Evolutionary conservation across 2,113 vertebrate genomes (phyloP).

Genomic region (Cacatua alba): DNA sequence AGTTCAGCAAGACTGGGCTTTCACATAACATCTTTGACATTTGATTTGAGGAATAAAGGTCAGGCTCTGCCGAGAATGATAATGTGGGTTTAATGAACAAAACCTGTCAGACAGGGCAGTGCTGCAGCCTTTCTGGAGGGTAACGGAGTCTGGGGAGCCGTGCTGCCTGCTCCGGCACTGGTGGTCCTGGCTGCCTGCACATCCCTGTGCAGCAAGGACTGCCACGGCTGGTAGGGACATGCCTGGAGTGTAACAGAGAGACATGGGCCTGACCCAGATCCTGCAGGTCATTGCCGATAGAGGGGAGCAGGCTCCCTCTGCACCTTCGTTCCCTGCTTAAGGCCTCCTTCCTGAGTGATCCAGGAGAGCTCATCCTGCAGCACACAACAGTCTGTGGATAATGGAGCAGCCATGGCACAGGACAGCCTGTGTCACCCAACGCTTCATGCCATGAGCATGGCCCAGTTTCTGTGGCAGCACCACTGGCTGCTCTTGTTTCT

Average conservation of each 20-base stretch:
- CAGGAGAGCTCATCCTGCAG: background rate
- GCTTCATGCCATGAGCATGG: fast-evolving
- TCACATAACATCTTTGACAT: slow-evolving; percentile 20
- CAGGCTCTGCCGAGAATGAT: background rate
- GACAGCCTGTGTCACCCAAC: background rate
- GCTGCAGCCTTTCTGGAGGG: background rate
- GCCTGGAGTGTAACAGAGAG: background rate
- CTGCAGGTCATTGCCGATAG: background rate
- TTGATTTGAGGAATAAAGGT: slow-evolving; percentile 53
- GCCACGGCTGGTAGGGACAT: background rate
- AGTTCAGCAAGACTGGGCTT: background rate
- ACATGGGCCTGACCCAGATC: background rate
- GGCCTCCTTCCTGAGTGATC: background rate
- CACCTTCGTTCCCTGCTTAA: background rate
- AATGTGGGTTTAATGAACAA: slow-evolving; percentile 17
- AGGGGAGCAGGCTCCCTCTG: background rate
- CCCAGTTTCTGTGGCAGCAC: background rate
- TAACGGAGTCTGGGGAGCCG: background rate
- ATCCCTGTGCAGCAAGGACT: fast-evolving
- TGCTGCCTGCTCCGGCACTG: background rate
- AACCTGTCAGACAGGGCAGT: background rate
- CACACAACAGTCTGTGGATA: background rate
- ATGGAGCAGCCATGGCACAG: background rate
- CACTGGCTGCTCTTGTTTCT: background rate
- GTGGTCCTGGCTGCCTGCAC: background rate